Percentiles rank a stretch among this genome's conserved stretches.
phyloP scores from a whole-genome alignment of 2,888 invertebrate species.

The Cetonia aurata region DNA sequence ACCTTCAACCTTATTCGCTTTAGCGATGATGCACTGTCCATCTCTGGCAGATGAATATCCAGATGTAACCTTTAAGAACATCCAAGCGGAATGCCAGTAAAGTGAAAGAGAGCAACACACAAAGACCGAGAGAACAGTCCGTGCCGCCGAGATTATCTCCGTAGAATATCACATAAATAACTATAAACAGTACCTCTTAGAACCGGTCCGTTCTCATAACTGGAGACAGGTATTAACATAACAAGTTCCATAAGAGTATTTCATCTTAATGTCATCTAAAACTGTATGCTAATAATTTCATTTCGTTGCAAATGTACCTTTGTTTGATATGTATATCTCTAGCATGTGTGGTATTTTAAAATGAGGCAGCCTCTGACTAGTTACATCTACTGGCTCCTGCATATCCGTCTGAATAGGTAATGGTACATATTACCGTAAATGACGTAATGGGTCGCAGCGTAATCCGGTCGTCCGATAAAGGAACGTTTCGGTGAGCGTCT shows the following conservation, averaged over 20 bases:
- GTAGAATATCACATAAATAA: constrained; percentile 64
- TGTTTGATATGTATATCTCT: constrained; percentile 59
- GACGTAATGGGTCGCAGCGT: constrained; percentile 58
- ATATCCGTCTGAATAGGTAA: constrained; percentile 49
- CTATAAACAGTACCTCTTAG: constrained; percentile 61
- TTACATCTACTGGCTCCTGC: constrained; percentile 8
- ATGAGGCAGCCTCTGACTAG: constrained; percentile 6
- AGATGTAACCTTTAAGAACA: constrained; percentile 27
- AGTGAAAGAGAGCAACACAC: constrained; percentile 2
- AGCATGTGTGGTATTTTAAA: constrained; percentile 45
- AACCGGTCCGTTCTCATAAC: constrained; percentile 61
- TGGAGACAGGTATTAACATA: constrained; percentile 63
- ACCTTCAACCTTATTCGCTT: constrained; percentile 13
- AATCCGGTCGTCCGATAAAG: constrained; percentile 55
- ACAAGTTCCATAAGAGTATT: constrained; percentile 66
- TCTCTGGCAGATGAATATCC: constrained; percentile 25
- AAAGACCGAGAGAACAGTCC: constrained; percentile 28
- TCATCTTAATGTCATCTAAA: constrained; percentile 67
- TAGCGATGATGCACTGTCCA: constrained; percentile 5
- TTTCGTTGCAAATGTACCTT: constrained; percentile 65
- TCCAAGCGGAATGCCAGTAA: constrained; percentile 26
- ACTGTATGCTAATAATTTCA: constrained; percentile 66
- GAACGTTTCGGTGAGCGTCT: constrained; percentile 30
- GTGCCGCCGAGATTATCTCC: constrained; percentile 58
- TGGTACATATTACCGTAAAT: constrained; percentile 57